Evolutionary conservation across 2,797 vertebrate species (phyloP).

Genomic region (Anisognathus igniventris): DNA sequence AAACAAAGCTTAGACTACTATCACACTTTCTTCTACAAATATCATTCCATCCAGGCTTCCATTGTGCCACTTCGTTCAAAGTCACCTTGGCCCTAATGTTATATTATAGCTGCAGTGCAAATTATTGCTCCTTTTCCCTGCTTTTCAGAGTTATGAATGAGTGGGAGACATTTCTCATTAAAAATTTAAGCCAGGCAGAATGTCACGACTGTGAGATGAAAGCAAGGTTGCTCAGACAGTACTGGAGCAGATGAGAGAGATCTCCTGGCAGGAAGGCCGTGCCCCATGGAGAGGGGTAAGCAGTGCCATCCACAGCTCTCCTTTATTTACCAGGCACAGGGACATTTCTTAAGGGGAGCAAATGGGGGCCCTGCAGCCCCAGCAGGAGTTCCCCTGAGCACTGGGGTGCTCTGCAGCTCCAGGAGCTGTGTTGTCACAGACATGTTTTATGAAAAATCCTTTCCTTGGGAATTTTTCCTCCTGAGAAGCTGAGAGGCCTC

Average conservation of each 20-base stretch:
- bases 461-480: no score
- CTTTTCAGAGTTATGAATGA: background rate
- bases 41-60: background rate
- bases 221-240: background rate
- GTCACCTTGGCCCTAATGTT: background rate
- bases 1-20: background rate
- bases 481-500: no score
- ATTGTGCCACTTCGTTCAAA: background rate
- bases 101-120: background rate
- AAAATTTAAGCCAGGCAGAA: constrained; percentile 13
- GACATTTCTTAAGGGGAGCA: background rate
- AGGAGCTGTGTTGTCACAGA: background rate
- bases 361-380: background rate
- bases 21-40: background rate
- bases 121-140: background rate
- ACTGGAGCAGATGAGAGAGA: background rate
- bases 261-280: background rate
- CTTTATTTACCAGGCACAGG: background rate
- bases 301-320: background rate
- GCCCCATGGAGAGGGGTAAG: background rate
- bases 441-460: no score
- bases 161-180: background rate
- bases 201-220: background rate
- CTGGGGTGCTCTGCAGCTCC: background rate
- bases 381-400: background rate